Conservation (phyloP, 2,113 vertebrate genomes). For the Marmota flaviventris region DNA sequence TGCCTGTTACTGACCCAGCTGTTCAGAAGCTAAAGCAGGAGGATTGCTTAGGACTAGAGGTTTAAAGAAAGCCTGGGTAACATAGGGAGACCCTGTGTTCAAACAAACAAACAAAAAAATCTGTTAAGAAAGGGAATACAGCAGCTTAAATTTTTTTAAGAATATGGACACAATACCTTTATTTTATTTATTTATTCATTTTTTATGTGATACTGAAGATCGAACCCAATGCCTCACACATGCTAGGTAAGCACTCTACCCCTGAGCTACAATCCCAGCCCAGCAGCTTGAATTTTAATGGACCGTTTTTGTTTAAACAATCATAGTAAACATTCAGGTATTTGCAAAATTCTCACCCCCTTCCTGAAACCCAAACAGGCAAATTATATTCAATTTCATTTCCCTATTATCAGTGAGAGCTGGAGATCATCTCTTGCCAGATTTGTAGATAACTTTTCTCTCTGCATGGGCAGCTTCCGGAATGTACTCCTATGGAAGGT, state of each 20-base stretch:
- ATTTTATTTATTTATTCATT: too few relatives aligned
- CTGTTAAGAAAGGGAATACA: slow-evolving; percentile 6
- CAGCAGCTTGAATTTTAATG: neutral
- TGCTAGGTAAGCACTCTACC: too few relatives aligned
- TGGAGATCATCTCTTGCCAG: neutral
- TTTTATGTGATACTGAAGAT: too few relatives aligned
- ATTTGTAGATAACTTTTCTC: neutral
- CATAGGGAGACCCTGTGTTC: neutral
- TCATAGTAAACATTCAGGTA: neutral
- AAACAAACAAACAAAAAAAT: neutral
- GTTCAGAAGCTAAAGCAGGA: neutral
- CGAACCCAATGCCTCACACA: too few relatives aligned
- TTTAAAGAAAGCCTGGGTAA: neutral
- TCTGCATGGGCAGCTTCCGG: neutral
- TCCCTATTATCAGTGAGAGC: neutral
- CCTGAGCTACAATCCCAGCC: too few relatives aligned
- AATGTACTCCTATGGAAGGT: neutral
- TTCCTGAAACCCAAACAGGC: neutral
- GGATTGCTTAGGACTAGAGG: neutral
- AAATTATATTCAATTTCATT: neutral
- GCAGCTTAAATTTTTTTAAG: neutral
- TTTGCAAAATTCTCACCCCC: neutral
- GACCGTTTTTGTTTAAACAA: neutral
- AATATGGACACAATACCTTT: too few relatives aligned
- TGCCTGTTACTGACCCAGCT: neutral